Evolutionary conservation across 2,113 vertebrate genomes (phyloP), one percentile per base, ranked within the genome.

Genomic region (Bos indicus): DNA sequence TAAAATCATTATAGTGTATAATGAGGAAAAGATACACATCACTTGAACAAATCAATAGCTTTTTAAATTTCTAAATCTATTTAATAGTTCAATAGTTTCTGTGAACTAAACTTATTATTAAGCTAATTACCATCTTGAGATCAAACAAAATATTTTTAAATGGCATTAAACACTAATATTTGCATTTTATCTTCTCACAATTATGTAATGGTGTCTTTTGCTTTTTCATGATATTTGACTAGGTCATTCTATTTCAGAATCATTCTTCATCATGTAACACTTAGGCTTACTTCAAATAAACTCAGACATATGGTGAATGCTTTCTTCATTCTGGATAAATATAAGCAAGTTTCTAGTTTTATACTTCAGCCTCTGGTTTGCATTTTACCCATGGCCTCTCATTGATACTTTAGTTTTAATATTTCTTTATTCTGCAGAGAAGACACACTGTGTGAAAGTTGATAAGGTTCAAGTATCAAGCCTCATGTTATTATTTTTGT

Each of bases 31-130:
- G 67, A 94, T 90, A 97, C 54, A 92, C 46, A 86, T 62, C 85
- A 91, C 80, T 51, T 95, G 91, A 96, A 91, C 95, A 89, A 97
- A 95, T 97, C 97, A 88, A 97, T 98, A 92, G 19, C 92, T 93
- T 95, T 94, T 83, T 91, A 91, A 96, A 78, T 94, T 97, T 97
- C 90, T 96, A 97, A 97, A 56, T 91, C 88, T 90, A 93, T 95
- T 98, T 97, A 96, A 77, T 80, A 97, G 83, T 80, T 97, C 95
- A 97, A 21, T 96, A 77, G 82, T 96, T 98, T 97, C 84, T 88
- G 84, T 90, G 28, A 86, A 60, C 60, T 89, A 82, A 52, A 56
- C 95, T 96, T 95, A 94, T 97, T 96, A 88, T 89, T 96, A 90
- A 90, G 56, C 54, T 97, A 95, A 96, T 97, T 94, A 91, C n/a